These are phyloP conservation scores for Nibea coibor DNA, from an alignment of 2,113 vertebrate species.

Conservation along the genomic window DNA sequence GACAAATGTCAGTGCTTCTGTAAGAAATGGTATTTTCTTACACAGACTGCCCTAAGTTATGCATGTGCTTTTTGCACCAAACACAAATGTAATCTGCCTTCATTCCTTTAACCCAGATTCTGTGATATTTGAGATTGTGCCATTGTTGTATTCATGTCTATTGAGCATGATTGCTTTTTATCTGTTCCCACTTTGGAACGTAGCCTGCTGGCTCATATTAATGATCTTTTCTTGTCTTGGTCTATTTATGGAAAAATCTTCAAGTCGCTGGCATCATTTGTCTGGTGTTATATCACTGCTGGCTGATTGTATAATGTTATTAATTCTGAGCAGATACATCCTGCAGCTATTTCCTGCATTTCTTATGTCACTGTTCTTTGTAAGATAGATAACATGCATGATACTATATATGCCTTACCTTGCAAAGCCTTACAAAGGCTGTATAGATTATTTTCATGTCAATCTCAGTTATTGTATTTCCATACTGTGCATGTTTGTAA, in stretches of 20 bases:
- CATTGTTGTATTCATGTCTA: conserved; percentile 35
- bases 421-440: neutral
- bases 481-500: neutral
- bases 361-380: conserved; percentile 17
- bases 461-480: neutral
- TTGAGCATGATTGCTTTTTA: conserved; percentile 34
- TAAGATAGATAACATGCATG: conserved; percentile 6
- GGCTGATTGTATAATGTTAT: conserved; percentile 44
- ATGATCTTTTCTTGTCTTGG: conserved; percentile 26
- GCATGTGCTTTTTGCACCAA: conserved; percentile 46
- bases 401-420: neutral
- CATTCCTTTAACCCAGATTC: conserved; percentile 43
- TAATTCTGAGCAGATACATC: conserved; percentile 50
- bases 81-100: conserved; percentile 28
- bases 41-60: conserved; percentile 12
- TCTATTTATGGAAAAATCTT: conserved; percentile 53
- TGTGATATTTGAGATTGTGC: conserved; percentile 53
- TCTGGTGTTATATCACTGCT: conserved; percentile 55
- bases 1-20: neutral
- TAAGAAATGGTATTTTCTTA: conserved; percentile 17
- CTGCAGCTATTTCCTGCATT: conserved; percentile 40
- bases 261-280: conserved; percentile 38
- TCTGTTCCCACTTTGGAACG: conserved; percentile 48
- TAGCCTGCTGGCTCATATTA: conserved; percentile 28
- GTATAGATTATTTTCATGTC: neutral